Conservation (phyloP, 2,113 vertebrate species). For the Cyrtonyx montezumae region DNA sequence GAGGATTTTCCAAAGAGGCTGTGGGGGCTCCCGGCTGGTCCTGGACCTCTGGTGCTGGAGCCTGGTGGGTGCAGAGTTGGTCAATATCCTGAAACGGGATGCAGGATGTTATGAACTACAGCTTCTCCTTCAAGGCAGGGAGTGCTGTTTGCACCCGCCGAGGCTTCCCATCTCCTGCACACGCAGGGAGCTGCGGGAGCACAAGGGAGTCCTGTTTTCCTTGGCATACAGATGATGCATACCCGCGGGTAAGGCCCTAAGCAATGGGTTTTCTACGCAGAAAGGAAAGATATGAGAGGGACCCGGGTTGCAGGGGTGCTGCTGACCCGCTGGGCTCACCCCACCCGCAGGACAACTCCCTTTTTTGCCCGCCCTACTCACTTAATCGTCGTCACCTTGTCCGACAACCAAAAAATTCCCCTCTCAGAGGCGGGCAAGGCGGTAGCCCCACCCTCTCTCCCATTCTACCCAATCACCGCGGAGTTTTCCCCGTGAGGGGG, state of each 20-base stretch:
- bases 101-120: neutral
- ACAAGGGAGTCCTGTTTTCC: neutral
- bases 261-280: no score
- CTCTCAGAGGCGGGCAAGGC: neutral
- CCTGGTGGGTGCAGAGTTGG: neutral
- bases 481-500: neutral
- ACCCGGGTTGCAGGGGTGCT: neutral
- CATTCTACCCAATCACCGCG: neutral
- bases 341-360: rapidly evolving
- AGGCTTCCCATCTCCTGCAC: neutral
- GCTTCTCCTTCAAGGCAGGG: neutral
- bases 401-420: neutral
- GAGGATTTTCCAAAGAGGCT: neutral
- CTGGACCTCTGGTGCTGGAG: neutral
- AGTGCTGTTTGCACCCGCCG: neutral
- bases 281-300: neutral
- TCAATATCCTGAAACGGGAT: neutral
- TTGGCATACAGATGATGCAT: neutral
- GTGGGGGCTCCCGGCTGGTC: neutral
- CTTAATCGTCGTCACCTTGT: rapidly evolving
- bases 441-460: neutral
- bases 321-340: neutral
- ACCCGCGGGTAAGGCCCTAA: neutral
- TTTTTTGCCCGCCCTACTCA: neutral
- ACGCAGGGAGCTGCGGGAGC: neutral